These are phyloP conservation scores for Sarcophaga caerulescens DNA, from an alignment of 2,888 invertebrate genomes.

Conservation along the genomic window DNA sequence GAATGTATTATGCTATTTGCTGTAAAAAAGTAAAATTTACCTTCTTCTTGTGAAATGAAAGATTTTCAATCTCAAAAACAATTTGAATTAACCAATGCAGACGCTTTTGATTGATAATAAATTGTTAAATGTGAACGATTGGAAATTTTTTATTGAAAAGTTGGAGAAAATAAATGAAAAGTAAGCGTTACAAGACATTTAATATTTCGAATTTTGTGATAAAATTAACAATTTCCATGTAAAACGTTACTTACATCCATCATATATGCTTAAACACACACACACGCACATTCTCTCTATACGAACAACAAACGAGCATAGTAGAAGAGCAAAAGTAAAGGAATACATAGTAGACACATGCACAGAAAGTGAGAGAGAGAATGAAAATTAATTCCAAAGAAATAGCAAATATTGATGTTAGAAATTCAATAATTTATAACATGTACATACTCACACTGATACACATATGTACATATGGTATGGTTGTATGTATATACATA, in stretches of 20 bases:
- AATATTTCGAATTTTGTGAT: slow-evolving; percentile 25
- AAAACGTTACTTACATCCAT: slow-evolving; percentile 6
- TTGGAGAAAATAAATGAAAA: neutral
- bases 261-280: slow-evolving; percentile 22
- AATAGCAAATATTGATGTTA: slow-evolving; percentile 65
- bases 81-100: too few relatives aligned
- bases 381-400: slow-evolving; percentile 40
- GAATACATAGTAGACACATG: neutral
- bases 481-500: too few relatives aligned
- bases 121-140: too few relatives aligned
- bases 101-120: too few relatives aligned
- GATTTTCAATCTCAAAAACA: too few relatives aligned
- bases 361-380: slow-evolving; percentile 1
- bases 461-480: too few relatives aligned
- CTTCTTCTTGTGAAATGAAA: too few relatives aligned
- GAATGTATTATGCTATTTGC: too few relatives aligned
- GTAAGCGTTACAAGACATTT: slow-evolving; percentile 33
- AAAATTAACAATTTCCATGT: slow-evolving; percentile 30
- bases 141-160: neutral
- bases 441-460: too few relatives aligned
- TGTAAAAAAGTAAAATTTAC: too few relatives aligned
- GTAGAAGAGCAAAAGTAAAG: neutral
- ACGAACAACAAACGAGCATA: neutral
- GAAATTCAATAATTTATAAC: slow-evolving; percentile 63
- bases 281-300: neutral